Evolutionary conservation across 2,888 invertebrate species (phyloP).

Genomic region (Dasysyrphus tricinctus): DNA sequence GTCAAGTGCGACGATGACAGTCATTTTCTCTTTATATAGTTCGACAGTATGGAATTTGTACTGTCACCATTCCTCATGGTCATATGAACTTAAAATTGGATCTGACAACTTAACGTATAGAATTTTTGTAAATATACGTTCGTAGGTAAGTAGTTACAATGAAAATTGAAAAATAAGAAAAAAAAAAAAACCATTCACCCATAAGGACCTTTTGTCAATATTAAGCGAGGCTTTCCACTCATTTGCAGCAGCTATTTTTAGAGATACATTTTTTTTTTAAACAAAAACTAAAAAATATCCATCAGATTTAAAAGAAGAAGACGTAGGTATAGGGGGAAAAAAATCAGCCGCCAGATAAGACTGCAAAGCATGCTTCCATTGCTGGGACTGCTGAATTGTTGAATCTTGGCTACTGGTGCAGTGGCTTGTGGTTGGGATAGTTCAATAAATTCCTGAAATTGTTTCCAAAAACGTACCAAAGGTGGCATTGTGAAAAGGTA

Average conservation of each 20-base stretch:
- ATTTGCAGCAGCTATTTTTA: slow-evolving; percentile 72
- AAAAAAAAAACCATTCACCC: slow-evolving; percentile 38
- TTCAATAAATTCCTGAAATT: slow-evolving; percentile 70
- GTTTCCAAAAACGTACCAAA: slow-evolving; percentile 69
- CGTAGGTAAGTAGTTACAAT: not conserved
- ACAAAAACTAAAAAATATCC: slow-evolving; percentile 35
- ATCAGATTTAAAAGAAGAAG: slow-evolving; percentile 48
- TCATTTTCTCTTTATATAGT: slow-evolving; percentile 72
- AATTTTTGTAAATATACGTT: slow-evolving; percentile 4
- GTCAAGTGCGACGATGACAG: slow-evolving; percentile 28
- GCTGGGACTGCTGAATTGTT: slow-evolving; percentile 4
- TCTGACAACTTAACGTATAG: slow-evolving; percentile 60
- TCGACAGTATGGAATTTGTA: slow-evolving; percentile 65
- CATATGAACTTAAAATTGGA: slow-evolving; percentile 63
- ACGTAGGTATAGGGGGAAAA: not conserved
- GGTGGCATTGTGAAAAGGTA: slow-evolving; percentile 14
- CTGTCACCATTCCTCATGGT: slow-evolving; percentile 70
- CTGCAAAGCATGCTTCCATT: not conserved
- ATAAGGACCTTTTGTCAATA: slow-evolving; percentile 54
- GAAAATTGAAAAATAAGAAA: slow-evolving; percentile 1
- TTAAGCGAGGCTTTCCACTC: slow-evolving; percentile 39
- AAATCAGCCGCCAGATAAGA: slow-evolving; percentile 46
- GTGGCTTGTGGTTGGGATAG: slow-evolving; percentile 30
- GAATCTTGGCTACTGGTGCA: slow-evolving; percentile 1
- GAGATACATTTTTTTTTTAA: slow-evolving; percentile 8